Conservation (phyloP, 2,797 vertebrate species). For the Eulemur albifrons region DNA sequence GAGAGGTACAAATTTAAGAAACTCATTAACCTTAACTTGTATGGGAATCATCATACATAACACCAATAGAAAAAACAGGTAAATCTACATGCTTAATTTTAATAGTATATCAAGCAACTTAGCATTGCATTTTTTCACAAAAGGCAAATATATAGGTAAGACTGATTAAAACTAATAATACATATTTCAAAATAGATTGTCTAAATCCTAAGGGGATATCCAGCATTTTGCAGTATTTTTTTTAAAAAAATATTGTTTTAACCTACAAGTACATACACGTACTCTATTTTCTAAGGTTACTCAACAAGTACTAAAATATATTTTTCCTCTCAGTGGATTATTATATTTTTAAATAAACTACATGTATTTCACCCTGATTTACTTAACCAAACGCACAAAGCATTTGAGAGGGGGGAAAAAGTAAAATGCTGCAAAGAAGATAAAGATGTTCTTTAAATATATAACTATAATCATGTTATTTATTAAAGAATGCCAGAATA, state of each 20-base stretch:
- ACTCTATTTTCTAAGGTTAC: not conserved
- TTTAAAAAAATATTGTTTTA: conserved; percentile 17
- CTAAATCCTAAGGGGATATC: not conserved
- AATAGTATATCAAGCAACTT: not conserved
- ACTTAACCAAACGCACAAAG: not conserved
- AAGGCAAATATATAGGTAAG: not conserved
- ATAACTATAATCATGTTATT: not conserved
- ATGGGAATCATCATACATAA: not conserved
- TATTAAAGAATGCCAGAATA: conserved; percentile 7
- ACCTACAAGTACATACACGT: not conserved
- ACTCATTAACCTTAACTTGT: conserved; percentile 22
- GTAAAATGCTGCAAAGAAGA: conserved; percentile 9
- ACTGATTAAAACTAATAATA: not conserved
- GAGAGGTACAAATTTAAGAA: conserved; percentile 10
- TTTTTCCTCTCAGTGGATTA: not conserved
- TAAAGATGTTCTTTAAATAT: not conserved
- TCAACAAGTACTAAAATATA: not conserved
- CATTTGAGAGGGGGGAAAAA: not conserved
- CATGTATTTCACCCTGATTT: not conserved
- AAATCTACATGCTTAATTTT: conserved; percentile 17
- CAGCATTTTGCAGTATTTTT: not conserved
- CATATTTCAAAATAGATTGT: not conserved
- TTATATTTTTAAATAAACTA: not conserved
- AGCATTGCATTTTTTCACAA: not conserved
- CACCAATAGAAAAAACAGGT: not conserved